phyloP scores from a whole-genome alignment of 2,797 vertebrate species.

The Periophthalmus magnuspinnatus region DNA sequence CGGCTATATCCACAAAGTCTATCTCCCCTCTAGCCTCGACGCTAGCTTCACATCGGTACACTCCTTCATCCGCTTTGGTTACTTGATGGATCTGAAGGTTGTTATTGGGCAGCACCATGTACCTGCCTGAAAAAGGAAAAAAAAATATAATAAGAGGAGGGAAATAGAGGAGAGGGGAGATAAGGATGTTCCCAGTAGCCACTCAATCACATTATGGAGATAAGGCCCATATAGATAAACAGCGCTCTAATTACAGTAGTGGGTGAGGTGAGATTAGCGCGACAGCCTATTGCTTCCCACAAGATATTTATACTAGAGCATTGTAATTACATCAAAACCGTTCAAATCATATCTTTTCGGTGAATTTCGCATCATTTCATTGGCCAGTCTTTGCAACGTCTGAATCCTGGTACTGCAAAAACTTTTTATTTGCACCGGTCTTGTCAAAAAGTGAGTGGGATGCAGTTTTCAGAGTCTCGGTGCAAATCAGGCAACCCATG shows the following conservation, averaged over 20 bases:
- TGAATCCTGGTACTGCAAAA: neutral
- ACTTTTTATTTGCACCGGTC: neutral
- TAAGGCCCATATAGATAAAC: conserved; percentile 64
- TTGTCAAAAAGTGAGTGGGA: conserved; percentile 23
- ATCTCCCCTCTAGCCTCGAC: conserved; percentile 97
- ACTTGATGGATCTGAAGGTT: conserved; percentile 94
- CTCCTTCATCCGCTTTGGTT: conserved; percentile 93
- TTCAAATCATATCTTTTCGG: conserved; percentile 34
- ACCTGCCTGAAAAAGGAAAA: conserved; percentile 77
- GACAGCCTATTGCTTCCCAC: conserved; percentile 53
- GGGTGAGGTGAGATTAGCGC: conserved; percentile 43
- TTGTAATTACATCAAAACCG: conserved; percentile 63
- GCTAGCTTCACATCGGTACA: conserved; percentile 96
- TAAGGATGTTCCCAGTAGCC: conserved; percentile 34
- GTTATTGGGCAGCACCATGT: conserved; percentile 89
- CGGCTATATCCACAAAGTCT: conserved; percentile 92
- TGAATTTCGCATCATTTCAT: conserved; percentile 69
- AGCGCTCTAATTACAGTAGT: conserved; percentile 54
- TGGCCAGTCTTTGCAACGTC: conserved; percentile 58
- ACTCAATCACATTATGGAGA: conserved; percentile 52
- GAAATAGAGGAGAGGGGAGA: conserved; percentile 38
- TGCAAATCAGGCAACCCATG: conserved; percentile 26
- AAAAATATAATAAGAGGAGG: neutral
- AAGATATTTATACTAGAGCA: conserved; percentile 64
- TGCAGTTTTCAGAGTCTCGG: conserved; percentile 2